Base-by-base conservation (phyloP, 2,888 invertebrate species). In the Synanthedon vespiformis region DNA sequence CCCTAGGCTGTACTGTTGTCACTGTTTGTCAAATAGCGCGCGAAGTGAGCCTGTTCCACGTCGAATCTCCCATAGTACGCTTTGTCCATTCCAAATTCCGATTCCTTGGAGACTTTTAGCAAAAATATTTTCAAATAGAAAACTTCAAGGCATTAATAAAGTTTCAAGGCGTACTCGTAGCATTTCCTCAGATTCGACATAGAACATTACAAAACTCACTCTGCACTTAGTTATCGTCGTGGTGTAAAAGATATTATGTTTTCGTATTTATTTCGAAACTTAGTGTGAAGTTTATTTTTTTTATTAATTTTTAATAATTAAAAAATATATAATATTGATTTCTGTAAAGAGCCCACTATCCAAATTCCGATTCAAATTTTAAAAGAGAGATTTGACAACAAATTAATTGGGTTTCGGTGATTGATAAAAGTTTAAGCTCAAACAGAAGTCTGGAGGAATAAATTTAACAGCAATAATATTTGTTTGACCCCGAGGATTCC, bases 151-250 rank as follows among this genome's bases (percentile, higher is more conserved):
- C 18, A 48, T 16, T 16, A 14, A 14, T 11, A 48, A 48, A 48
- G 22, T 12, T 34, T 34, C 48, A 72, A 72, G 72, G 74, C 75
- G 67, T 67, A 67, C 67, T 73, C 62, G 57, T 57, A 56, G 57
- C 55, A 58, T 58, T 57, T 54, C 61, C 64, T 34, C 73, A 74
- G 78, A 76, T 80, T 84, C 78, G 84, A 82, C 82, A 66, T 74
- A 63, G 78, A 80, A 76, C 72, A 63, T 58, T 61, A 61, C 61
- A 63, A 52, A 56, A 65, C 84, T 84, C 85, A 84, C 85, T 81
- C 72, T 85, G 87, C 88, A 86, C 87, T 82, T 88, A 88, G 87
- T 86, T 73, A 77, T 83, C 84, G 83, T 86, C 85, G 83, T 87
- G 83, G 77, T 85, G 86, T 86, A 83, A 82, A 75, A 77, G 74